Base-by-base conservation (phyloP, 2,113 vertebrate species). In the Paramisgurnus dabryanus region DNA sequence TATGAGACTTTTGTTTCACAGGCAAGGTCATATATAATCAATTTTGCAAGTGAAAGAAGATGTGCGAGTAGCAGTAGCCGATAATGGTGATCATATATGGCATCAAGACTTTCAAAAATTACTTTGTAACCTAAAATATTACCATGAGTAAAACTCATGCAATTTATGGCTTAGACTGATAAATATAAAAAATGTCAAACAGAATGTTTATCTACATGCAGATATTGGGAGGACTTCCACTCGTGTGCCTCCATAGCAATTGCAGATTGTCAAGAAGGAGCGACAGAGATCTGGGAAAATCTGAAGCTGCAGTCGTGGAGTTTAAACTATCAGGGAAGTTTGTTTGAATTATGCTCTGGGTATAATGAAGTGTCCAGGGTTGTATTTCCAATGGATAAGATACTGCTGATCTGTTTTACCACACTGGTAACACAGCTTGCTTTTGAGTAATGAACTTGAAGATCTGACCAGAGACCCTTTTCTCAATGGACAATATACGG, bases 161-260 rank as follows among this genome's bases (percentile, higher is more conserved):
- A 39, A 73, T 73, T 39, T 43, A 11, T 69, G 18, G 53, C 66
- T 57, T 7, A 34, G 45, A 70, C 49, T 50, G n/a, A 34, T 49
- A 17, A 63, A 17, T 39, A 39, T 67, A 18, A 67, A 63, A 66
- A 18, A 34, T 41, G 17, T 73, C 17, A 41, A 58, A 22, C 39
- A 73, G 53, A 72, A 12, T 73, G 22, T 65, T 84, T 78, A 5
- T 72, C 18, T 61, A 45, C n/a, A 17, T 78, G 40, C 91, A 96
- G 95, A 87, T 95, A 95, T 90, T 95, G 95, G 95, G 92, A 95
- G 82, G 94, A 95, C 84, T 96, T 96, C 89, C 94, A 95, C 85
- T 92, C 91, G 82, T 96, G 95, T 88, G 94, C 95, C 83, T 92
- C 94, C 88, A 93, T 92, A 79, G 95, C 95, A 81, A 92, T 96